Evolutionary conservation across 2,888 invertebrate genomes (phyloP), one percentile per base, ranked within the genome.

Genomic region (Leptothorax acervorum): DNA sequence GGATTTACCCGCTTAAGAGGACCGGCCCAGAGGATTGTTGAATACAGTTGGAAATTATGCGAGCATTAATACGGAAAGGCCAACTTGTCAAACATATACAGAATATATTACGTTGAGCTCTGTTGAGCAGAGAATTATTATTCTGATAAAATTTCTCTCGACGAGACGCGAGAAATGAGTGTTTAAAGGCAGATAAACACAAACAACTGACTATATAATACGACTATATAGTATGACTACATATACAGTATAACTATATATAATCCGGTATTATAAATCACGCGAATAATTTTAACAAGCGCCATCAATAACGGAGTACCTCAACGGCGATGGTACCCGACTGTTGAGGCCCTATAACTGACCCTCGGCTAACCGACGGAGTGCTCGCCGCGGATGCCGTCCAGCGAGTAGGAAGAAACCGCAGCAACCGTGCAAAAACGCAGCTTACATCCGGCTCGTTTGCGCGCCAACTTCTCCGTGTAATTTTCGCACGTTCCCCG

Each of bases 221-320:
- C 8, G 53, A n/a, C 53, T 53, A n/a, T n/a, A n/a, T 28, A 31
- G 35, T 35, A 35, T 23, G 23, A 23, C 23, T 23, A 23, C 23
- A 23, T 4, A 3, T 4, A 15, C 15, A n/a, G 18, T 18, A 53
- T n/a, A n/a, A 53, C 53, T 53, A n/a, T n/a, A 18, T 42, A 45
- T 45, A 71, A 71, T 71, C 35, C 71, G 31, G 28, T 18, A 60
- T 81, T 18, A 60, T 81, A 71, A 81, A 71, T 81, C 71, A 81
- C 18, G 70, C 48, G 79, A 71, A 71, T 81, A 60, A 81, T 81
- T 81, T 81, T 71, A 71, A 81, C 79, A 71, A 62, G 79, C 39
- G 35, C 60, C 71, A 79, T 79, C 73, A 81, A 81, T 71, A 81
- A 81, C 60, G 48, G 18, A 45, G 45, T 70, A 48, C 23, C 45